Evolutionary conservation across 2,888 invertebrate genomes (phyloP).

Genomic region (Papilio elwesi): DNA sequence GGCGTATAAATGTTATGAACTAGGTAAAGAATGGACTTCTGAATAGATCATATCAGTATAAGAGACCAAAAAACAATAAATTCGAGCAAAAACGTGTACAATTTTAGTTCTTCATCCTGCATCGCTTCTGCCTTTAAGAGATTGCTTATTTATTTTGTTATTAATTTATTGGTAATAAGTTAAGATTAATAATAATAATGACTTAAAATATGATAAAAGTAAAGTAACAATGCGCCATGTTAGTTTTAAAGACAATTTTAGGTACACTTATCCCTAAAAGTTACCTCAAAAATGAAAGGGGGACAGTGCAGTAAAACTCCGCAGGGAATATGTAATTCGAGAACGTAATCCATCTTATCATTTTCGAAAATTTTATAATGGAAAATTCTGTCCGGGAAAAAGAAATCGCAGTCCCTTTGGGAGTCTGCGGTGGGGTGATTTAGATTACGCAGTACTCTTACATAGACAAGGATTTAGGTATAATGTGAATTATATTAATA

Average conservation of each 20-base stretch:
- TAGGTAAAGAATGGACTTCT: no score
- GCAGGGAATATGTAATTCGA: constrained; percentile 72
- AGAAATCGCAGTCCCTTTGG: constrained; percentile 69
- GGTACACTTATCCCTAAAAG: constrained; percentile 48
- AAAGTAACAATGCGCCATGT: no score
- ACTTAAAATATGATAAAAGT: no score
- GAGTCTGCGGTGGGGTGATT: constrained; percentile 41
- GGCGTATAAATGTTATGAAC: no score
- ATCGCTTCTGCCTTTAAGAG: no score
- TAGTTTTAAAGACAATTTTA: constrained; percentile 38
- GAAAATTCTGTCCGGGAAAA: constrained; percentile 71
- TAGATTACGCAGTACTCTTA: constrained; percentile 40
- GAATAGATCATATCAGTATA: no score
- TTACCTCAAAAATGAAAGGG: constrained; percentile 61
- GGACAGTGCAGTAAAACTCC: constrained; percentile 65
- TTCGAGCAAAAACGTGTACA: no score
- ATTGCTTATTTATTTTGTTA: no score
- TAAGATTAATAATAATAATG: no score
- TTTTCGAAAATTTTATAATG: constrained; percentile 74
- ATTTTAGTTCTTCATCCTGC: no score
- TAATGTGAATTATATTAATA: neutral
- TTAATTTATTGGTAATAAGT: no score
- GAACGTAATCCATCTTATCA: constrained; percentile 81
- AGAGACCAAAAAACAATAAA: no score
- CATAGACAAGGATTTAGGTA: neutral